phyloP scores from a whole-genome alignment of 2,888 invertebrate species.

The Nipponacmea schrenckii region DNA sequence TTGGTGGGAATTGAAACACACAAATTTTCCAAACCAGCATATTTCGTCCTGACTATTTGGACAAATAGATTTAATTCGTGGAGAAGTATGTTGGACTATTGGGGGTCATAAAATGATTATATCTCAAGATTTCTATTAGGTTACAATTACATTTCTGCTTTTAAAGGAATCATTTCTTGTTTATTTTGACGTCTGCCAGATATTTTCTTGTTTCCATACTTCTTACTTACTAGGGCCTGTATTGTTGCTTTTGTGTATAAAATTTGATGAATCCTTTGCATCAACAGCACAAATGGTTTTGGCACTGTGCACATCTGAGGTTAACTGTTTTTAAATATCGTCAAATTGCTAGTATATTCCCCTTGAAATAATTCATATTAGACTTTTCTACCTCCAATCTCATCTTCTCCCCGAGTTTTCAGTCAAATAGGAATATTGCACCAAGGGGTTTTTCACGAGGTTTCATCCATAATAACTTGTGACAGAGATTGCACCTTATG shows the following conservation, averaged over 20 bases:
- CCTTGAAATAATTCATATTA: too few relatives aligned
- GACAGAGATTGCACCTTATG: conserved; percentile 8
- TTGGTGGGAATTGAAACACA: background rate
- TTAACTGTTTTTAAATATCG: too few relatives aligned
- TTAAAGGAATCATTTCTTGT: too few relatives aligned
- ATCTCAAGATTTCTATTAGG: conserved; percentile 3
- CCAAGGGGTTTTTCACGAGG: conserved; percentile 1
- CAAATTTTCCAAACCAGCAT: background rate
- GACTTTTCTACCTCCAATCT: too few relatives aligned
- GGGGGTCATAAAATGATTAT: conserved; percentile 3
- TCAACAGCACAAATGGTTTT: too few relatives aligned
- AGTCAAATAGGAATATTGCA: conserved; percentile 4
- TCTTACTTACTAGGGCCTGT: too few relatives aligned
- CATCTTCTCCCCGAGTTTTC: background rate
- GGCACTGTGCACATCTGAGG: too few relatives aligned
- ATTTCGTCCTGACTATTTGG: background rate
- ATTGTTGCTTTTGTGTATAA: too few relatives aligned
- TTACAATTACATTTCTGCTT: conserved; percentile 1
- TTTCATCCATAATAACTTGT: conserved; percentile 6
- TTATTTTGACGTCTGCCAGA: too few relatives aligned
- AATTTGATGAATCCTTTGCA: too few relatives aligned
- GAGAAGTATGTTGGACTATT: background rate
- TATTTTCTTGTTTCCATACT: too few relatives aligned
- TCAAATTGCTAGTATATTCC: too few relatives aligned
- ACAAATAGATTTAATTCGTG: conserved; percentile 5